Conservation (phyloP, 2,797 vertebrate species). For the Rhabdophis nuchalis region DNA sequence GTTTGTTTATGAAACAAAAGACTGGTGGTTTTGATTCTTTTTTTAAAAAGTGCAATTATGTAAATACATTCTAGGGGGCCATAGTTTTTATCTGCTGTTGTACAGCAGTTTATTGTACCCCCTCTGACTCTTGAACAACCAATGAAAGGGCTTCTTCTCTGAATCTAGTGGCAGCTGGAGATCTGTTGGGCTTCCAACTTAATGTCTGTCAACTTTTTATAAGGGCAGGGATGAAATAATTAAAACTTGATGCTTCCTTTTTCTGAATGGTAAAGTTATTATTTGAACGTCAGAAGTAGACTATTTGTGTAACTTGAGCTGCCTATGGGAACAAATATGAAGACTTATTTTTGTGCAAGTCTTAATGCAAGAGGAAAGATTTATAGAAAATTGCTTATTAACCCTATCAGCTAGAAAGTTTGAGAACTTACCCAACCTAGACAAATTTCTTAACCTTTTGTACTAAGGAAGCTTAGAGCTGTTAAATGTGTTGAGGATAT, state of each 20-base stretch:
- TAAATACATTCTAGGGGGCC: constrained; percentile 38
- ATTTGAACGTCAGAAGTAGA: constrained; percentile 33
- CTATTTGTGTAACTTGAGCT: constrained; percentile 53
- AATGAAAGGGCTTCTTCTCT: constrained; percentile 25
- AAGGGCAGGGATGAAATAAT: constrained; percentile 25
- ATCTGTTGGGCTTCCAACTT: constrained; percentile 37
- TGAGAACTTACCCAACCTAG: constrained; percentile 36
- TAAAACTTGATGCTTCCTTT: constrained; percentile 16
- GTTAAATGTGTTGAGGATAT: constrained; percentile 28
- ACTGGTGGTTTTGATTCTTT: constrained; percentile 4
- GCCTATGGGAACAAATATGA: constrained; percentile 63
- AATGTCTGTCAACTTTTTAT: constrained; percentile 13
- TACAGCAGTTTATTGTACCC: constrained; percentile 33
- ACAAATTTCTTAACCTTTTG: constrained; percentile 51
- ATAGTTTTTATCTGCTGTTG: constrained; percentile 35
- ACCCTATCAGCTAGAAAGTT: constrained; percentile 45
- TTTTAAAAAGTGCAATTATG: constrained; percentile 80
- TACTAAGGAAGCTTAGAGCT: constrained; percentile 46
- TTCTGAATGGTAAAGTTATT: constrained; percentile 14
- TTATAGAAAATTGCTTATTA: constrained; percentile 43
- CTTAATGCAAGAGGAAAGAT: constrained; percentile 51
- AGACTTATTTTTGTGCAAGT: constrained; percentile 86
- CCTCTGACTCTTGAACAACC: constrained; percentile 20
- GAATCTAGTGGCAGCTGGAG: constrained; percentile 6
- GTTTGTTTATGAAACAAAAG: constrained; percentile 1